These are phyloP conservation scores for Oasisia sp. DNA, from an alignment of 2,888 invertebrate species.

Conservation along the genomic window DNA sequence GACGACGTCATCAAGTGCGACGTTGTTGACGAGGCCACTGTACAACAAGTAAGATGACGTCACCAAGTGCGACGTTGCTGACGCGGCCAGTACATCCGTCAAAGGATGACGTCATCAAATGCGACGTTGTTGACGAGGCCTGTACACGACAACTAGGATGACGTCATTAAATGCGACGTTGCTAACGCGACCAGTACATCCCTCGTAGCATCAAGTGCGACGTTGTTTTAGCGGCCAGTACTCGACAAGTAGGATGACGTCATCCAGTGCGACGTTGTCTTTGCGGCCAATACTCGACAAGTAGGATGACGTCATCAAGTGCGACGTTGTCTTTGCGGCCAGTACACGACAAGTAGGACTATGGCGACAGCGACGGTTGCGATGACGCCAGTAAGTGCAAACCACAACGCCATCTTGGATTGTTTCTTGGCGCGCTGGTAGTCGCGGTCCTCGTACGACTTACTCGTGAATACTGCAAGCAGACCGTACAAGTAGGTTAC, in stretches of 20 bases:
- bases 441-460: not conserved
- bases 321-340: not conserved
- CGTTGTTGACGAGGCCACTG: not conserved
- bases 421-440: not conserved
- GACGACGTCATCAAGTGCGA: not conserved
- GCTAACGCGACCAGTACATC: not conserved
- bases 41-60: not conserved
- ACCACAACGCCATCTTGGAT: conserved; percentile 6
- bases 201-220: not conserved
- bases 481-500: not conserved
- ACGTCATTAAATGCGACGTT: not conserved
- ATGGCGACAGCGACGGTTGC: not conserved
- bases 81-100: not conserved
- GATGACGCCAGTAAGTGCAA: not conserved
- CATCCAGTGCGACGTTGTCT: not conserved
- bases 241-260: not conserved
- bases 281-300: not conserved
- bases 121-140: not conserved
- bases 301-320: not conserved
- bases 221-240: not conserved
- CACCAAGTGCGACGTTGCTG: not conserved
- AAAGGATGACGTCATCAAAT: not conserved
- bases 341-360: not conserved
- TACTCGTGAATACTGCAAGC: not conserved
- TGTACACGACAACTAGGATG: not conserved